These are phyloP conservation scores for Hyles vespertilio DNA, from an alignment of 1,140 invertebrate genomes.

Conservation along the genomic window DNA sequence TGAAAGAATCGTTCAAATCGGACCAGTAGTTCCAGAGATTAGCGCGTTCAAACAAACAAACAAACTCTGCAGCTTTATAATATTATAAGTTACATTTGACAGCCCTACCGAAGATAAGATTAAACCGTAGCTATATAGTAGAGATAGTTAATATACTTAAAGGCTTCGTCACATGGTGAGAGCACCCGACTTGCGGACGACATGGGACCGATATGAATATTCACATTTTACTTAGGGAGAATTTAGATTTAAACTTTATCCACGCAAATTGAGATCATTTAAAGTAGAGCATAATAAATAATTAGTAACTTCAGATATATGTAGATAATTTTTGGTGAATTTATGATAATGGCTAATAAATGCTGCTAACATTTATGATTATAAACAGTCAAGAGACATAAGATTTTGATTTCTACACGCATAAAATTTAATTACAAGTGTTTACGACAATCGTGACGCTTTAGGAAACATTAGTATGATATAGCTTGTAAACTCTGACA, in stretches of 20 bases:
- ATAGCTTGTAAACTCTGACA: too few species aligned
- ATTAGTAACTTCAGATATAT: not conserved
- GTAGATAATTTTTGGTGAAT: not conserved
- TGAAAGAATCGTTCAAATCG: too few species aligned
- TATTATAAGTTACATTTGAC: constrained; percentile 11
- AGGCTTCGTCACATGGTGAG: constrained; percentile 47
- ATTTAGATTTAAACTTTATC: constrained; percentile 33
- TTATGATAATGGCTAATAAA: too few species aligned
- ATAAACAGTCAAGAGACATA: too few species aligned
- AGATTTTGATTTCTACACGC: too few species aligned
- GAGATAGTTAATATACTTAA: constrained; percentile 24
- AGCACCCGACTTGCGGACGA: constrained; percentile 58
- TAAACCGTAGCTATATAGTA: constrained; percentile 16
- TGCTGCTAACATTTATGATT: too few species aligned
- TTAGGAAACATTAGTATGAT: too few species aligned
- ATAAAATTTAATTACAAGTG: too few species aligned
- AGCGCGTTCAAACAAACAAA: too few species aligned
- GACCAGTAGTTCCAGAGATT: too few species aligned
- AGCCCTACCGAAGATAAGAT: constrained; percentile 28
- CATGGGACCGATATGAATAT: constrained; percentile 61
- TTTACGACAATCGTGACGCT: too few species aligned
- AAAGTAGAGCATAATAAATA: not conserved
- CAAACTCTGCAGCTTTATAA: too few species aligned
- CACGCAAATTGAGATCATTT: not conserved
- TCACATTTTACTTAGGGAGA: constrained; percentile 54